Conservation (phyloP, 2,113 vertebrate genomes). For the Brevimyrus niger region DNA sequence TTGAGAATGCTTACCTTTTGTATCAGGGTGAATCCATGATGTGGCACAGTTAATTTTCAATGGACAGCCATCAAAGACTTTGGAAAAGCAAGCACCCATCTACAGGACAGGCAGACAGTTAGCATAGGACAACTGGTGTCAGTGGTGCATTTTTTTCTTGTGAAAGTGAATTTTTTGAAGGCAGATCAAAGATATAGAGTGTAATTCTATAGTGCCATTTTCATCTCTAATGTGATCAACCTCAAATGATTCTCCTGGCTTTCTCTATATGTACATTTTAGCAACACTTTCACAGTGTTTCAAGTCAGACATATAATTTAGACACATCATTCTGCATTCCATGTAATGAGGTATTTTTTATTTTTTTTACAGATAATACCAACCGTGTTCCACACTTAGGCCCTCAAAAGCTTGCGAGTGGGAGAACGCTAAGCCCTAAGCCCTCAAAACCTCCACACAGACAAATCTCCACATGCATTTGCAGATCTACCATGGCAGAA, state of each 20-base stretch:
- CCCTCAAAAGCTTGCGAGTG: too few species aligned
- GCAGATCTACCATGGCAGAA: too few species aligned
- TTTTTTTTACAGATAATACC: too few species aligned
- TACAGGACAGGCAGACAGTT: slow-evolving; percentile 46
- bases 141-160: not conserved
- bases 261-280: not conserved
- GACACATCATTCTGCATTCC: too few species aligned
- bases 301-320: too few species aligned
- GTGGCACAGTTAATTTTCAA: slow-evolving; percentile 98
- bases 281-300: not conserved
- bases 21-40: slow-evolving; percentile 98
- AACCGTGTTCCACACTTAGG: too few species aligned
- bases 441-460: too few species aligned
- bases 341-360: too few species aligned
- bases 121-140: not conserved
- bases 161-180: not conserved
- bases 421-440: too few species aligned
- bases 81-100: slow-evolving; percentile 99
- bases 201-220: not conserved
- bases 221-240: not conserved
- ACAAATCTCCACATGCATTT: too few species aligned
- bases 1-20: slow-evolving; percentile 73
- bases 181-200: not conserved
- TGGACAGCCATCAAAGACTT: slow-evolving; percentile 97
- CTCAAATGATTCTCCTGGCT: not conserved